Conservation (phyloP, 2,797 vertebrate species). For the Ispidina picta region DNA sequence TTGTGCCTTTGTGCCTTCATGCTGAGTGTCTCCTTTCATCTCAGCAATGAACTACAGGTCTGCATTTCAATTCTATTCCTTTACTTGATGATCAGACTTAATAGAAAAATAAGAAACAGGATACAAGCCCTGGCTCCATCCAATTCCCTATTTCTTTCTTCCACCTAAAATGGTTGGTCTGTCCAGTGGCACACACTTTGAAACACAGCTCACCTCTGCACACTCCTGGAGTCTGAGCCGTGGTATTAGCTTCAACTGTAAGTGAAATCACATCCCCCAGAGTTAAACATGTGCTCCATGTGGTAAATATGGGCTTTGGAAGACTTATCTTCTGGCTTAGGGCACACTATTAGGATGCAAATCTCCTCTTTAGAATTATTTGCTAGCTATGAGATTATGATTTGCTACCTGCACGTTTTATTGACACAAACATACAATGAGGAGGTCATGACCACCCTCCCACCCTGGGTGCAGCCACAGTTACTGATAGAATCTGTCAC, state of each 20-base stretch:
- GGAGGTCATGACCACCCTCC: not conserved
- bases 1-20: slow-evolving; percentile 58
- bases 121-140: slow-evolving; percentile 23
- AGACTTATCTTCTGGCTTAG: slow-evolving; percentile 48
- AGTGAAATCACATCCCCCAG: slow-evolving; percentile 46
- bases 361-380: slow-evolving; percentile 49
- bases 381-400: slow-evolving; percentile 19
- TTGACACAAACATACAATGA: not conserved
- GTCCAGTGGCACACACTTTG: slow-evolving; percentile 6
- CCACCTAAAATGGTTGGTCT: not conserved
- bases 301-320: slow-evolving; percentile 62
- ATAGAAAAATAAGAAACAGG: slow-evolving; percentile 64
- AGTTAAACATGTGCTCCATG: not conserved
- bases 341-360: slow-evolving; percentile 9
- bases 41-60: slow-evolving; percentile 48
- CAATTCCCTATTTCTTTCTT: not conserved
- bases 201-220: not conserved
- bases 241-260: not conserved
- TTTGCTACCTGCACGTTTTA: not conserved
- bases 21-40: slow-evolving; percentile 68
- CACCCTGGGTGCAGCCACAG: not conserved
- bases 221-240: slow-evolving; percentile 2
- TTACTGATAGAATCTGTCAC: not conserved
- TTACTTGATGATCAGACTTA: slow-evolving; percentile 58
- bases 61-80: slow-evolving; percentile 40